These are phyloP conservation scores for Pseudococcus jackbeardsleyi DNA, from an alignment of 2,888 invertebrate species.

Conservation along the genomic window DNA sequence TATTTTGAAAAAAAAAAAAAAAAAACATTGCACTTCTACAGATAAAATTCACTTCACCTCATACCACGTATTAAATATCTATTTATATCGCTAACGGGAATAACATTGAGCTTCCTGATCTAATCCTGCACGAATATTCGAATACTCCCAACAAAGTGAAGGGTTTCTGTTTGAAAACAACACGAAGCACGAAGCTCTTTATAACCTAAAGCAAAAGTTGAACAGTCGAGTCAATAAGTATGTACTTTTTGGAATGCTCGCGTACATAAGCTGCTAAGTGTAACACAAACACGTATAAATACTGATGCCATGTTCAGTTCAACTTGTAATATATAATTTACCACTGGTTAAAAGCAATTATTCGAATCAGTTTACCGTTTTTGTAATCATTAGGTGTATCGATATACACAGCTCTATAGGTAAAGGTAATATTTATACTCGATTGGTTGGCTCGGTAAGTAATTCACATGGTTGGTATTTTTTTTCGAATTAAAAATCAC, in stretches of 20 bases:
- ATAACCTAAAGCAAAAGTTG: slow-evolving; percentile 17
- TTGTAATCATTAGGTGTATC: slow-evolving; percentile 4
- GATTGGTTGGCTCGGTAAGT: background rate
- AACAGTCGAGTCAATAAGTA: background rate
- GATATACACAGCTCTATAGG: background rate
- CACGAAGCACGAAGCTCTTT: background rate
- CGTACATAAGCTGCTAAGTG: background rate
- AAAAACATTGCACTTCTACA: no score
- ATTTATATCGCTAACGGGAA: background rate
- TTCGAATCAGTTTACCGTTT: slow-evolving; percentile 25
- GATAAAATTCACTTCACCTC: no score
- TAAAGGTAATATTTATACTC: background rate
- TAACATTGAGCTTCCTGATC: background rate
- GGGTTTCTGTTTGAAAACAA: background rate
- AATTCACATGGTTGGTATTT: background rate
- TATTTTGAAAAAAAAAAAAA: no score
- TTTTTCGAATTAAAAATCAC: background rate
- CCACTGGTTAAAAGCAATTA: slow-evolving; percentile 26
- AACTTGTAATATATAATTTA: slow-evolving; percentile 7
- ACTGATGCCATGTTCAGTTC: background rate
- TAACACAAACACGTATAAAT: background rate
- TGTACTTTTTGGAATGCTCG: slow-evolving; percentile 17
- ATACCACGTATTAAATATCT: no score
- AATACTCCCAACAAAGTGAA: background rate
- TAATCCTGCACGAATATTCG: background rate